A percentile compares a stretch with the other conserved stretches of the same genome.
These are phyloP conservation scores for Paradoxurus hermaphroditus DNA, from an alignment of 2,113 vertebrate species.

Conservation along the genomic window DNA sequence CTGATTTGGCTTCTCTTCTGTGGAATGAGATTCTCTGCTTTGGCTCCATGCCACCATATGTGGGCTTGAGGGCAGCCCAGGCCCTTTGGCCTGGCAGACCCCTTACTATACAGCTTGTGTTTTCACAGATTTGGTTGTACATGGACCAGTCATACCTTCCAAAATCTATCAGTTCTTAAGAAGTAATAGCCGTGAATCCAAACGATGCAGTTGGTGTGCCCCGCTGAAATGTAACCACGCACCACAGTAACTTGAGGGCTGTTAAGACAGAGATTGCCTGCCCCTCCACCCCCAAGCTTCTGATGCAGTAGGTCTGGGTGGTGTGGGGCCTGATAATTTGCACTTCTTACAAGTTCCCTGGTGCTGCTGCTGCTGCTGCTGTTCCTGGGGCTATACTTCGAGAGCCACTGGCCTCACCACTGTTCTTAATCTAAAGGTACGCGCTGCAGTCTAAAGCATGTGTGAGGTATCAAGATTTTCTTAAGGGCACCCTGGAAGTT, in stretches of 20 bases:
- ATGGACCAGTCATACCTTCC: background rate
- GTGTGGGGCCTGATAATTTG: background rate
- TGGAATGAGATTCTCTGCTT: background rate
- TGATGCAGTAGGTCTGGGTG: background rate
- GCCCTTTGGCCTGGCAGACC: background rate
- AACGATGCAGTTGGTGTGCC: background rate
- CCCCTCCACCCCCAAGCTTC: background rate
- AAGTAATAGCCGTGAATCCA: background rate
- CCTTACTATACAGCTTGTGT: background rate
- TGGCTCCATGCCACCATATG: background rate
- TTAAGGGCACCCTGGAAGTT: background rate
- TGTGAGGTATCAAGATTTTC: background rate
- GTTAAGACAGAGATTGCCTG: background rate
- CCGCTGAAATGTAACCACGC: background rate
- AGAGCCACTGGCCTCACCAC: background rate
- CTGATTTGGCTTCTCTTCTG: background rate
- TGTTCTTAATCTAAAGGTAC: background rate
- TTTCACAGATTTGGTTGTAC: slow-evolving; percentile 3
- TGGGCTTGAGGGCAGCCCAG: background rate
- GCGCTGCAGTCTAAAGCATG: background rate
- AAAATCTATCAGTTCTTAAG: background rate
- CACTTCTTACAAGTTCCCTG: background rate
- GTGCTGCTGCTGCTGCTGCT: background rate
- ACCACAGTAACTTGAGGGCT: background rate
- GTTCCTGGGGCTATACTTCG: background rate